Evolutionary conservation across 2,797 vertebrate genomes (phyloP), one percentile per base, ranked within the genome.

Genomic region (Microctenopoma stevenorrisi): DNA sequence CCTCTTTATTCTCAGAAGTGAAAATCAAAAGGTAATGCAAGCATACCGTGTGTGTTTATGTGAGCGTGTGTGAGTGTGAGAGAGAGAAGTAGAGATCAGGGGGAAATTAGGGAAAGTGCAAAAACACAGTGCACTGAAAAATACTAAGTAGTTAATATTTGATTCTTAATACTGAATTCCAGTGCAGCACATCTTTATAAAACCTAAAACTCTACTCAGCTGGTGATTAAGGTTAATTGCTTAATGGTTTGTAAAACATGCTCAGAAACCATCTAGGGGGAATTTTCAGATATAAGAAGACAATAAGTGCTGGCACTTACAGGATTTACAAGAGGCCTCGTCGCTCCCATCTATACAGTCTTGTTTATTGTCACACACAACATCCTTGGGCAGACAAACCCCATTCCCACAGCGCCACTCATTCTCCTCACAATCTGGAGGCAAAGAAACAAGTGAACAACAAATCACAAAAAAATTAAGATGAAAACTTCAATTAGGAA

Each of bases 341-440:
- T 95, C 94, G 7, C 92, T 94, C 48, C 93, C 92, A 26, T 95
- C 94, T 2, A 14, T 43, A 33, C 94, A 95, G 88, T 95, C 94
- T 28, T 4, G 82, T 58, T 86, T 90, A 0, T n/a, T 60, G 79
- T 95, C 78, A 42, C 94, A 95, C 28, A 78, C 48, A 10, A 91
- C 86, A 8, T 86, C 87, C 71, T 90, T 83, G 35, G 88, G 75
- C 59, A 95, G 44, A 44, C 94, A 95, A 5, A 25, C 0, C 0
- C 94, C 93, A 0, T 91, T 68, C 0, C 88, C 88, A 68, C 94
- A 95, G 44, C 76, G 87, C 74, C 68, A 92, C 82, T 94, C 89
- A 4, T 81, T 89, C 1, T 33, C 35, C 10, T 76, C 88, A 62
- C 94, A 95, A 76, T 80, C 94, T 93, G 73, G 18, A 69, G 52